phyloP scores from a whole-genome alignment of 1,140 invertebrate genomes.

The Calephelis virginiensis region DNA sequence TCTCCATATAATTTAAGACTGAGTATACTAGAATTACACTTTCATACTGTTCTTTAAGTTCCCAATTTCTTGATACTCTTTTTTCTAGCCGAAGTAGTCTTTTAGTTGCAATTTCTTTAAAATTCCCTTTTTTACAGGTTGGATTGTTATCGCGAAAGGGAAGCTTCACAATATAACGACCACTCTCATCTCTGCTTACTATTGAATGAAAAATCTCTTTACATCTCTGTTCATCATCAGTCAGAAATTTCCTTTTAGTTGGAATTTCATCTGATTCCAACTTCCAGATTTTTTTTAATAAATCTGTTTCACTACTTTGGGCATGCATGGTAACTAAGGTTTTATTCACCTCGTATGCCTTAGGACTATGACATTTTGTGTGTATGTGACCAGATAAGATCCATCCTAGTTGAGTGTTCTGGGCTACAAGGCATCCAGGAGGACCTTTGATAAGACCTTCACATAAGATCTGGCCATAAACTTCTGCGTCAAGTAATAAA shows the following conservation, averaged over 20 bases:
- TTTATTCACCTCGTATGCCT: background rate
- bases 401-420: constrained; percentile 28
- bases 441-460: constrained; percentile 26
- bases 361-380: background rate
- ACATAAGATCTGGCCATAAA: constrained; percentile 27
- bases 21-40: constrained; percentile 21
- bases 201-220: constrained; percentile 34
- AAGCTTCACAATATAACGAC: constrained; percentile 34
- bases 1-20: constrained; percentile 20
- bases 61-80: constrained; percentile 2
- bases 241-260: constrained; percentile 23
- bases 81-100: constrained; percentile 15
- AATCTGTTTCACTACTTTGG: background rate
- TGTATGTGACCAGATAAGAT: constrained; percentile 27
- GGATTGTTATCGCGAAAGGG: constrained; percentile 12
- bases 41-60: constrained; percentile 2
- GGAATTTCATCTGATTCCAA: constrained; percentile 27
- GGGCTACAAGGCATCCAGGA: constrained; percentile 23
- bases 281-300: constrained; percentile 37
- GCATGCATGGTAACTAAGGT: background rate
- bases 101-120: constrained; percentile 16
- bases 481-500: constrained; percentile 27
- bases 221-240: constrained; percentile 36
- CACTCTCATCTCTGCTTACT: constrained; percentile 28
- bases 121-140: background rate